Base-by-base conservation (phyloP, 2,113 vertebrate genomes). In the Petrocephalus zakoni region DNA sequence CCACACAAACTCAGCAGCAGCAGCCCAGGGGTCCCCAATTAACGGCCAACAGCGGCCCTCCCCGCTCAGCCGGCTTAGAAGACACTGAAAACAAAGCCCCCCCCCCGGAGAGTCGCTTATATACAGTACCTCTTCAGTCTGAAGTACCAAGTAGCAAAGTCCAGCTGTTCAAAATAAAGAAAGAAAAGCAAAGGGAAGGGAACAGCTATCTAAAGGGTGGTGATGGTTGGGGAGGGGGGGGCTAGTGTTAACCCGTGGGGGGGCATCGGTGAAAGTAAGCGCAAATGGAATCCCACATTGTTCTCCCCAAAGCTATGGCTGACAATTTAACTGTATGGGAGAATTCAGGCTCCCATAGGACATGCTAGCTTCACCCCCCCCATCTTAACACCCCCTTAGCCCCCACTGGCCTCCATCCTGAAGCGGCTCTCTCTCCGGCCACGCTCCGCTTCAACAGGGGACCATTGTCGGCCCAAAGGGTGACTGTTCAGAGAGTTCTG, bases 321-420 rank as follows among this genome's bases (percentile, higher is more conserved):
- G 91, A 91, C 92, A 93, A 93, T 92, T 93, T 92, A 92, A 94
- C 94, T 94, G 90, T 93, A 93, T 92, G 93, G 85, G 90, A 91
- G 92, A 29, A 94, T 95, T 93, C 94, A 93, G 93, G 94, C 95
- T 95, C 94, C 94, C 94, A 95, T 94, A 93, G 93, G 91, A 92
- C 91, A 88, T 92, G 91, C 89, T 91, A 92, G 91, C 92, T 93
- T 93, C 92, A 90, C 88, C 89, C 89, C 86, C 84, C 49, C 21
- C 42, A 42, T 29, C 68, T 88, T 90, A 86, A 51, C 88, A 87
- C 84, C 52, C 88, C 89, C 53, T 87, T 68, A 82, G 82, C 88
- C 83, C 58, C 68, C 68, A 89, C 68, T 85, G 88, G 78, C 81
- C 91, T 91, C 89, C 90, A 87, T 87, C 90, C 91, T 89, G 88